Evolutionary conservation across 2,888 invertebrate genomes (phyloP).

Genomic region (Hedya salicella): DNA sequence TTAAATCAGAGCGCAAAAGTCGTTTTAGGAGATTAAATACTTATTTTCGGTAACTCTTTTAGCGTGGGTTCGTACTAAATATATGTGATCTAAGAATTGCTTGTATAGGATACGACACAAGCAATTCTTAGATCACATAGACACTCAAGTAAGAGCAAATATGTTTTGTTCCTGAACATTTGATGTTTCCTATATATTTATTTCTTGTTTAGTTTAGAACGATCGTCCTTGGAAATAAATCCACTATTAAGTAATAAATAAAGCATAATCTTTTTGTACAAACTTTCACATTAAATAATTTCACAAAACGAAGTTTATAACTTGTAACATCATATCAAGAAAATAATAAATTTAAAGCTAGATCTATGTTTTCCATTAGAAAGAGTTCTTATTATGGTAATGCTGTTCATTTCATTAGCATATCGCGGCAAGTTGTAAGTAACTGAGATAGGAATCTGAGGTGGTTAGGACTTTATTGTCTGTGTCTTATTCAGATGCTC

Average conservation of each 20-base stretch:
- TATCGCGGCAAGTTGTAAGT: conserved; percentile 44
- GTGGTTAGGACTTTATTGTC: conserved; percentile 39
- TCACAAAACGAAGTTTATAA: conserved; percentile 13
- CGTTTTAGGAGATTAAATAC: background rate
- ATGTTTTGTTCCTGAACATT: no score
- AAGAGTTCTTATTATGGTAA: conserved; percentile 44
- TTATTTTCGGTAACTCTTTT: background rate
- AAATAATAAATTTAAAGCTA: conserved; percentile 26
- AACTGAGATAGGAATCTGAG: conserved; percentile 42
- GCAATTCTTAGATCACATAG: no score
- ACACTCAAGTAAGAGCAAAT: no score
- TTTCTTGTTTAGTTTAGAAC: no score
- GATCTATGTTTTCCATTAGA: conserved; percentile 42
- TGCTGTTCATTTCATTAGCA: conserved; percentile 42
- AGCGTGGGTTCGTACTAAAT: no score
- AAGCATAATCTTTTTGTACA: background rate
- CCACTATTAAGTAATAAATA: no score
- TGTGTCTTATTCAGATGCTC: conserved; percentile 34
- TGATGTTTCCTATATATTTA: no score
- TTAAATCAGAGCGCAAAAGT: conserved; percentile 16
- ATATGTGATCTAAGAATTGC: no score
- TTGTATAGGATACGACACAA: no score
- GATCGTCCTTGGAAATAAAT: no score
- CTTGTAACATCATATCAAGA: conserved; percentile 13
- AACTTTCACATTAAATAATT: conserved; percentile 5